These are phyloP conservation scores for Bucco capensis DNA, from an alignment of 2,113 vertebrate genomes.

Conservation along the genomic window DNA sequence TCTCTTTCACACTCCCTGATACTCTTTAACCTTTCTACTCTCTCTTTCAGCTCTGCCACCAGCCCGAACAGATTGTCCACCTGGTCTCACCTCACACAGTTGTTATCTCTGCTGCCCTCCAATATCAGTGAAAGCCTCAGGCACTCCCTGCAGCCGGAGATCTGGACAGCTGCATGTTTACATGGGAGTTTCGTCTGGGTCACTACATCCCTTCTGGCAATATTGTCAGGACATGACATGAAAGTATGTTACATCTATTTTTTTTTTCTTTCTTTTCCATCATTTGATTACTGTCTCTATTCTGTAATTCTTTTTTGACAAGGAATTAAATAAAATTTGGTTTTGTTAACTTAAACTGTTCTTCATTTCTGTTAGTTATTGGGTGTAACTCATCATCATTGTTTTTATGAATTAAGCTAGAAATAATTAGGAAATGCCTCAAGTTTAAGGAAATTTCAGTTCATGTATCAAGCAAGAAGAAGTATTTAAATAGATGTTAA, in stretches of 20 bases:
- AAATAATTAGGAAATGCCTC: not conserved
- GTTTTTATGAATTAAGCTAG: not conserved
- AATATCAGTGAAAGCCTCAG: too few relatives aligned
- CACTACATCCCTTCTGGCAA: too few relatives aligned
- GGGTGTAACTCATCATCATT: fast-evolving
- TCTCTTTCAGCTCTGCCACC: too few relatives aligned
- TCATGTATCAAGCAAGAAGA: not conserved
- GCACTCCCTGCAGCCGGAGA: too few relatives aligned
- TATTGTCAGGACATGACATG: not conserved
- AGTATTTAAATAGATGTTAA: not conserved
- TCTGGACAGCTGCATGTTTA: too few relatives aligned
- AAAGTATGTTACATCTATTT: not conserved
- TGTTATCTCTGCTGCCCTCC: too few relatives aligned
- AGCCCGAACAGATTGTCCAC: too few relatives aligned
- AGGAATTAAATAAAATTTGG: not conserved
- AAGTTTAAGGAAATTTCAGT: not conserved
- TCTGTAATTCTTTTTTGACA: not conserved
- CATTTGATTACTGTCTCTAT: not conserved
- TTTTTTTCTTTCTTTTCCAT: not conserved
- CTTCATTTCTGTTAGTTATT: not conserved
- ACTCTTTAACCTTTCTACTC: too few relatives aligned
- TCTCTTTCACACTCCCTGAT: too few relatives aligned
- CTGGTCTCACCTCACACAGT: too few relatives aligned
- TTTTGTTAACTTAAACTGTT: not conserved
- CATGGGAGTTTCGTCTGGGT: too few relatives aligned